Base-by-base conservation (phyloP, 2,113 vertebrate genomes). In the Pagrus major region DNA sequence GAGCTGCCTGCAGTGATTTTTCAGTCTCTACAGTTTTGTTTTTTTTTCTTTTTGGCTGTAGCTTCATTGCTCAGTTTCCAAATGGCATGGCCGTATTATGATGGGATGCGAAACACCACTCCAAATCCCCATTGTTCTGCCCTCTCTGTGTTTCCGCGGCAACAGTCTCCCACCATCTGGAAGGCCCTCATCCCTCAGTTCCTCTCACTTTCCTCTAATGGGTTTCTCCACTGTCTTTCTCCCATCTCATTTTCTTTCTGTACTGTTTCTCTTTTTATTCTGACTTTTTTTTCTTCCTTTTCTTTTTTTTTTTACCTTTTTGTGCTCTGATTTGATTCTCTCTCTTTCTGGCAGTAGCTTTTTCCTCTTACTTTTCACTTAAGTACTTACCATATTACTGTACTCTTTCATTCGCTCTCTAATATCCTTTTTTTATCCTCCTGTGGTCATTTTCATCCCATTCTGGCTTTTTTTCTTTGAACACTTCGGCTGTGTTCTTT, bases 81-180 rank as follows among this genome's bases (percentile, higher is more conserved):
- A 88, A 84, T 89, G 86, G 86, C 86, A 83, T 44, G 84, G 81
- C 81, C 23, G 46, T 77, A 84, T 91, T 84, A 88, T 86, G 91
- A 92, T 84, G 90, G 74, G 91, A 89, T 88, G 84, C 49, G 33
- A 86, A 87, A 87, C 86, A 72, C 81, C 91, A 91, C 89, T 92
- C 89, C 84, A 91, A 88, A 91, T 88, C 87, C 84, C 87, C 91
- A 89, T 93, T 93, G 90, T 91, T 92, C 88, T 92, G 89, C 83
- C 85, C 89, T 92, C 89, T 91, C 88, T 70, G 81, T 88, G 92
- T 93, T 92, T 91, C 91, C 91, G 87, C 84, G 90, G 89, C 93
- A 93, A 92, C 93, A 70, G 90, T 81, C 91, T 89, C 79, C 83
- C 44, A 86, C 91, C 88, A 92, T 93, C 88, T 93, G 91, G 90